A percentile compares a stretch with the other conserved stretches of the same genome.
phyloP scores from a whole-genome alignment of 64 coral and sea anemone species.

The Acropora tenuis region DNA sequence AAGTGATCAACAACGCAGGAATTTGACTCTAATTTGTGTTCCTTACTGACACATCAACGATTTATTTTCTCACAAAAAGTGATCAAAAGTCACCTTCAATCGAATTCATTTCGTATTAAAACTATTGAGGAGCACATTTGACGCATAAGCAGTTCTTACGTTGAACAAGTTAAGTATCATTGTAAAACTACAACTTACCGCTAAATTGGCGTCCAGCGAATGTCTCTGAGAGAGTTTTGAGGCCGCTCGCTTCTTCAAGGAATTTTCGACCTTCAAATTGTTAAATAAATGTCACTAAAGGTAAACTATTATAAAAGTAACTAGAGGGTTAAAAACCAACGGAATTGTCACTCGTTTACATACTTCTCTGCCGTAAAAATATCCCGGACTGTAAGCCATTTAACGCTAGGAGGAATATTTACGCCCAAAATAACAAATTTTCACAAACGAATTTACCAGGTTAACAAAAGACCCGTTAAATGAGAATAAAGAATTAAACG shows the following conservation, averaged over 20 bases:
- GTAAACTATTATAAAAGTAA: background rate
- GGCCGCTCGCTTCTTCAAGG: conserved; percentile 58
- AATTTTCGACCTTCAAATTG: conserved; percentile 76
- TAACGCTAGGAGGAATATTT: background rate
- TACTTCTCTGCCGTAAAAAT: background rate
- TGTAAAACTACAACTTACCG: conserved; percentile 60
- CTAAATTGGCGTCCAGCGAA: conserved; percentile 76
- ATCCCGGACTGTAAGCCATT: no score
- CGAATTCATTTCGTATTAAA: no score
- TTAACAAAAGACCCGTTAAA: background rate
- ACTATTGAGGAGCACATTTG: background rate
- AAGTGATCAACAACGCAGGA: conserved; percentile 26
- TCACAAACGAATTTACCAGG: background rate
- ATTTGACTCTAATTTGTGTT: background rate
- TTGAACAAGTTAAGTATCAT: background rate
- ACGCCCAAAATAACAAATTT: background rate
- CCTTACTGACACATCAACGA: background rate
- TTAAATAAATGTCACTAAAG: background rate
- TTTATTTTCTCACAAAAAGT: background rate
- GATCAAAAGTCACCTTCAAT: no score
- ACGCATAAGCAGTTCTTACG: no score
- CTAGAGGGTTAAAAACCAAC: background rate
- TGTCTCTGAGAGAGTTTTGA: conserved; percentile 58
- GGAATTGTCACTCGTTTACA: background rate
- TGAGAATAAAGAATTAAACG: background rate